Conservation (phyloP, 2,113 vertebrate genomes). For the Leptodactylus fuscus region DNA sequence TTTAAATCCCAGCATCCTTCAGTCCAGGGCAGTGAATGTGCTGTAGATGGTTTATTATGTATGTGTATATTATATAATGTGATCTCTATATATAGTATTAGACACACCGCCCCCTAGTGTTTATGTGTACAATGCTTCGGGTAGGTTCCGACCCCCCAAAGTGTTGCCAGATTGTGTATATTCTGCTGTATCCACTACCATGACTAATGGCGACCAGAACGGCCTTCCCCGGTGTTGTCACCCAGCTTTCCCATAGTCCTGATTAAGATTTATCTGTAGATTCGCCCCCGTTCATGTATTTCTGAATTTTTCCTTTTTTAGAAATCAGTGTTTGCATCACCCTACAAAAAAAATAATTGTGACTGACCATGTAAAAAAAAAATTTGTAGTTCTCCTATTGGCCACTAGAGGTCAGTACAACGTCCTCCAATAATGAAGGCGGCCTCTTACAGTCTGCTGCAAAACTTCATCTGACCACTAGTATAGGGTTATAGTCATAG, state of each 20-base stretch:
- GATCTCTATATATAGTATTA: background rate
- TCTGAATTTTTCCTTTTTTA: too few relatives aligned
- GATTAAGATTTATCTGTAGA: background rate
- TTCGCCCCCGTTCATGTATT: too few relatives aligned
- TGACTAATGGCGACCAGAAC: too few relatives aligned
- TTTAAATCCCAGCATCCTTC: background rate
- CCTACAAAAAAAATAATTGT: too few relatives aligned
- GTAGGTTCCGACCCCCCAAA: too few relatives aligned
- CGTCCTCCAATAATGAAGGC: too few relatives aligned
- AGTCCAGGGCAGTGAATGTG: background rate
- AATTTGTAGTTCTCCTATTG: background rate
- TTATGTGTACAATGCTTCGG: too few relatives aligned
- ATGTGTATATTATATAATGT: background rate
- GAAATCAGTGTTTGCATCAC: too few relatives aligned
- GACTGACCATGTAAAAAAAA: background rate
- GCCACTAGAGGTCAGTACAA: background rate
- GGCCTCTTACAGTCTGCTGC: background rate
- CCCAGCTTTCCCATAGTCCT: background rate
- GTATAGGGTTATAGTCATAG: too few relatives aligned
- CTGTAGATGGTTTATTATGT: background rate
- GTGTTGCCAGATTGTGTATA: too few relatives aligned
- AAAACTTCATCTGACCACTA: background rate
- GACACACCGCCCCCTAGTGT: background rate
- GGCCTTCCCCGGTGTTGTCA: background rate
- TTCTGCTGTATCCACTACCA: too few relatives aligned